Conservation (phyloP, 2,113 vertebrate genomes). For the Aleadryas rufinucha region DNA sequence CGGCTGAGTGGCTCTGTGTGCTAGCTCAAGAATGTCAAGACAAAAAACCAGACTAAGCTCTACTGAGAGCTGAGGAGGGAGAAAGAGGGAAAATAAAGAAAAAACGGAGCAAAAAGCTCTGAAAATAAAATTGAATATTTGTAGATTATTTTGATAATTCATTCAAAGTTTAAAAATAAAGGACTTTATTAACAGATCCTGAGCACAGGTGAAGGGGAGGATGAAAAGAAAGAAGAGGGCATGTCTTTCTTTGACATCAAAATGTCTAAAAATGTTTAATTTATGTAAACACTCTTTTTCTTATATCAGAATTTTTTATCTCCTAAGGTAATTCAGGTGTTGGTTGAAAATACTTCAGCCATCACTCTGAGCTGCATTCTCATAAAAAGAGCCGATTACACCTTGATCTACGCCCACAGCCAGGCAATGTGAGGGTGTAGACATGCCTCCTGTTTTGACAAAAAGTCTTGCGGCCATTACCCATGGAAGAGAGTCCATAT, state of each 20-base stretch:
- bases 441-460: neutral
- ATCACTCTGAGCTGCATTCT: neutral
- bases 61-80: neutral
- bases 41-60: neutral
- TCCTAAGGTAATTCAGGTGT: neutral
- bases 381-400: neutral
- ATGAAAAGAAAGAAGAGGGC: neutral
- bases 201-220: neutral
- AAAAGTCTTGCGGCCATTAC: neutral
- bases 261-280: neutral
- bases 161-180: neutral
- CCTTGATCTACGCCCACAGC: rapidly evolving
- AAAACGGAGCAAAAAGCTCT: neutral
- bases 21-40: neutral
- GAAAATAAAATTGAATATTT: neutral
- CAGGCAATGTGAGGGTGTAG: rapidly evolving
- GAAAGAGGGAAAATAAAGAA: neutral
- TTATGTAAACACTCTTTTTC: neutral
- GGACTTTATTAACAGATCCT: neutral
- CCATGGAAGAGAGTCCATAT: neutral
- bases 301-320: neutral
- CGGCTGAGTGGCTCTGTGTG: neutral
- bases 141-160: neutral
- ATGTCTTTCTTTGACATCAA: neutral
- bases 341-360: neutral